Evolutionary conservation across 2,888 invertebrate species (phyloP), one percentile per base, ranked within the genome.

Genomic region (Paralinhomoeus sp.): DNA sequence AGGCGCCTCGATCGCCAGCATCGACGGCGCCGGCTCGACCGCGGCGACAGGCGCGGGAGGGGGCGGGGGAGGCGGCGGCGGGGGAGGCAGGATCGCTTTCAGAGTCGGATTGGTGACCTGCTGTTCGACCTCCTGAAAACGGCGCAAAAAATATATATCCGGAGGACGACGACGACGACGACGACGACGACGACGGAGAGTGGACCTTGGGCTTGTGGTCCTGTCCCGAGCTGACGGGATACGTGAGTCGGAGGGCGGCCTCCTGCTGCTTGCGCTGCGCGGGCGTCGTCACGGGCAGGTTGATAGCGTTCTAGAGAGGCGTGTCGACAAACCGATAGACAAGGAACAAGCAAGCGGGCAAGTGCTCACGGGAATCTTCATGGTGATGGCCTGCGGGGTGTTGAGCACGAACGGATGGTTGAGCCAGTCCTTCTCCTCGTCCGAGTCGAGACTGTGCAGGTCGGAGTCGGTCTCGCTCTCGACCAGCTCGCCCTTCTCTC

Each of bases 211-310:
- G 76, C 45, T 85, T 70, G 64, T 91, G 89, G 51, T 80, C 80
- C 43, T 78, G 76, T 0, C 91, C 89, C 47, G 87, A 87, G 0
- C 87, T 87, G 2, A 91, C 89, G 0, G 89, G 89, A 66, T 85
- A 91, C 62, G 83, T 81, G 5, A 64, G 51, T 24, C 65, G 71
- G 23, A 89, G 68, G 41, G 50, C 44, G 3, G 27, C 43, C 41
- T 45, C 42, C 18, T 43, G 43, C 24, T 33, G 34, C 34, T 20
- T 24, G 7, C 44, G 35, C 22, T 45, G 33, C 13, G 24, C 27
- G 15, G 74, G 71, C 13, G 75, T 73, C 64, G 57, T 54, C 2
- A 63, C 53, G 20, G 66, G 65, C 24, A 66, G 49, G 42, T 63
- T 64, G 21, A 62, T 61, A 23, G 65, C 62, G 57, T 67, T 67